Percentiles rank a stretch among this genome's conserved stretches.
These are phyloP conservation scores for Raja brachyura DNA, from an alignment of 2,113 vertebrate genomes.

Conservation along the genomic window DNA sequence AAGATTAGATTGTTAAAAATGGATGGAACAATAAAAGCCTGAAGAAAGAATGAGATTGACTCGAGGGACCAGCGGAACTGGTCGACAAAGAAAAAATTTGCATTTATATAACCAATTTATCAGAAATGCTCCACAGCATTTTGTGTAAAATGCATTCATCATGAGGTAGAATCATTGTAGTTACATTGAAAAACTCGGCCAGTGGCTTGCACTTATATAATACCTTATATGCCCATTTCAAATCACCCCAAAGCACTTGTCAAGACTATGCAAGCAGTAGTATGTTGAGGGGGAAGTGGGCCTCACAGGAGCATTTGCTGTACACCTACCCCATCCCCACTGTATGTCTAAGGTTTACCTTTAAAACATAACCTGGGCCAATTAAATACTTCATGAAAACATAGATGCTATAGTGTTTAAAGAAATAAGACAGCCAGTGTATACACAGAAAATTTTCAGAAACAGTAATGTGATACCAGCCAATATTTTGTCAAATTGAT, in stretches of 20 bases:
- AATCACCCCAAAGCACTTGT: no score
- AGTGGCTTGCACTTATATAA: neutral
- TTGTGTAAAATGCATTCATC: neutral
- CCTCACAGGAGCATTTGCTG: no score
- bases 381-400: no score
- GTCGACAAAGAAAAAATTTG: neutral
- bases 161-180: neutral
- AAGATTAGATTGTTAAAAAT: neutral
- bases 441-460: neutral
- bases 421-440: neutral
- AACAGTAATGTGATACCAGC: no score
- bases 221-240: no score
- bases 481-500: neutral
- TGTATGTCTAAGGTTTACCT: no score
- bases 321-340: no score
- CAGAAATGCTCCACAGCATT: neutral
- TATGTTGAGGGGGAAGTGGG: no score
- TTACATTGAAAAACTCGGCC: neutral
- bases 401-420: no score
- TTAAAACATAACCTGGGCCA: no score
- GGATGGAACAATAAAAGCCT: neutral
- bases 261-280: no score
- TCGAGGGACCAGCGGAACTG: neutral
- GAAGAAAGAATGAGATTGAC: neutral
- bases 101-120: neutral